Conservation (phyloP, 2,888 invertebrate genomes). For the Chymomyza fuscimana region DNA sequence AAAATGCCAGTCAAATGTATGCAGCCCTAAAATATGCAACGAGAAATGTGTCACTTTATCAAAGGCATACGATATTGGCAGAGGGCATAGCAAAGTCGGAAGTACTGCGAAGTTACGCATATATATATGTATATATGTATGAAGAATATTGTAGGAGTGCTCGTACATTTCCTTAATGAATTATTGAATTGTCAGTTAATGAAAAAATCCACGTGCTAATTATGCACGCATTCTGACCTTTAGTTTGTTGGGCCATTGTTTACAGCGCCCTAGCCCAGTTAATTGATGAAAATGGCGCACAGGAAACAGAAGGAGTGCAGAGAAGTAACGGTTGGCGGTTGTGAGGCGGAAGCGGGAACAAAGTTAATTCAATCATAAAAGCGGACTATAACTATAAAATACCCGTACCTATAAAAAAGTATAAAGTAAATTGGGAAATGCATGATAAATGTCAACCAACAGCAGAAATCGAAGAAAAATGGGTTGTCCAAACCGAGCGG, state of each 20-base stretch:
- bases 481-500: slow-evolving; percentile 14
- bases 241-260: slow-evolving; percentile 11
- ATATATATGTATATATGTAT: slow-evolving; percentile 38
- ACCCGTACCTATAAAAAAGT: slow-evolving; percentile 13
- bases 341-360: slow-evolving; percentile 20
- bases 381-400: slow-evolving; percentile 57
- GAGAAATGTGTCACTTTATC: slow-evolving; percentile 49
- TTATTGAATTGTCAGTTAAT: slow-evolving; percentile 53
- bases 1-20: slow-evolving; percentile 53
- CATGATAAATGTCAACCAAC: slow-evolving; percentile 43
- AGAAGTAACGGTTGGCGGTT: too few relatives aligned
- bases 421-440: slow-evolving; percentile 45
- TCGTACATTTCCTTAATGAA: slow-evolving; percentile 29
- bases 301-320: background rate
- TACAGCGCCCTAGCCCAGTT: slow-evolving; percentile 15
- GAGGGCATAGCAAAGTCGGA: slow-evolving; percentile 40
- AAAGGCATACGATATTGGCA: too few relatives aligned
- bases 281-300: slow-evolving; percentile 35
- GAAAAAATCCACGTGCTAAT: slow-evolving; percentile 51
- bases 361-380: slow-evolving; percentile 63
- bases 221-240: slow-evolving; percentile 40
- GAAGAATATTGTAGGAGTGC: slow-evolving; percentile 28
- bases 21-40: slow-evolving; percentile 62
- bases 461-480: slow-evolving; percentile 24
- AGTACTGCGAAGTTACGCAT: slow-evolving; percentile 27